Conservation (phyloP, 2,797 vertebrate species). For the Aphelocoma californica region DNA sequence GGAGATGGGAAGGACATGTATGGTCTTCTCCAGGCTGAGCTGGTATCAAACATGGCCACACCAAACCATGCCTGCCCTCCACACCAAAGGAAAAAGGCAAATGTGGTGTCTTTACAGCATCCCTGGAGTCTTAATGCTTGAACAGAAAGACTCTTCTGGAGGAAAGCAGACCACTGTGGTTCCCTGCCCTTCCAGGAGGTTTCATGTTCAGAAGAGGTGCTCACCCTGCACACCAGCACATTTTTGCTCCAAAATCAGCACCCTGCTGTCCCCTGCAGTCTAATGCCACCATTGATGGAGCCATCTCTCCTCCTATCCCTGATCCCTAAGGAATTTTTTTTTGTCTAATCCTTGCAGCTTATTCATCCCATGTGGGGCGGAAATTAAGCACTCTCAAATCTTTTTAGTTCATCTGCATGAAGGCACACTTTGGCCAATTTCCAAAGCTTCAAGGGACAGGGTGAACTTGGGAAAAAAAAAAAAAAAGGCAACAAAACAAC, state of each 20-base stretch:
- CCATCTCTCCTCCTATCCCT: neutral
- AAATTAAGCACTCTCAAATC: conserved; percentile 49
- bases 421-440: neutral
- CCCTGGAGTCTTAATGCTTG: neutral
- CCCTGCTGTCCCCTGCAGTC: neutral
- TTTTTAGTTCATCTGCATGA: neutral
- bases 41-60: neutral
- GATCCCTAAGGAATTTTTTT: neutral
- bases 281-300: neutral
- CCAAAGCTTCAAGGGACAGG: conserved; percentile 17
- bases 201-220: neutral
- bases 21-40: neutral
- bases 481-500: neutral
- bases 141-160: neutral
- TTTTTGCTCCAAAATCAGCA: neutral
- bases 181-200: neutral
- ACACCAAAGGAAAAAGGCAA: neutral
- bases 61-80: neutral
- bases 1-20: fast-evolving
- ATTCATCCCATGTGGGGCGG: neutral
- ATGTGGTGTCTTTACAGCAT: neutral
- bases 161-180: neutral
- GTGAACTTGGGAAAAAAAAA: neutral
- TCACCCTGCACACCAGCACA: neutral
- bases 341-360: conserved; percentile 9